phyloP scores from a whole-genome alignment of 2,888 invertebrate species.

The Siphlonurus alternatus region DNA sequence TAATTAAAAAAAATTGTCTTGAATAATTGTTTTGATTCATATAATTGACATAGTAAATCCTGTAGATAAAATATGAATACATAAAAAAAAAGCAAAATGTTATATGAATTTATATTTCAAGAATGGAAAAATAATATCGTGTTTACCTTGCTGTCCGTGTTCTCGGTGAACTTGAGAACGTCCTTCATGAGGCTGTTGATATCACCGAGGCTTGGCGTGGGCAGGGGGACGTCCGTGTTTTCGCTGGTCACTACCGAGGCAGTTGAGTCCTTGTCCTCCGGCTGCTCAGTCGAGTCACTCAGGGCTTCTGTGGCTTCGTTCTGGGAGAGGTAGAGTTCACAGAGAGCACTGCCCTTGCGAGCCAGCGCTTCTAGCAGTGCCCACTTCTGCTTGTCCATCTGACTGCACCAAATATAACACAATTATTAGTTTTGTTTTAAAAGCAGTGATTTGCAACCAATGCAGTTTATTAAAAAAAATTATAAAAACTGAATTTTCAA shows the following conservation, averaged over 20 bases:
- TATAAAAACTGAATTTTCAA: constrained; percentile 15
- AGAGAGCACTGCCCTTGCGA: constrained; percentile 54
- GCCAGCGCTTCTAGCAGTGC: constrained; percentile 64
- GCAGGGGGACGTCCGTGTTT: constrained; percentile 17
- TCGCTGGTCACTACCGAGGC: constrained; percentile 20
- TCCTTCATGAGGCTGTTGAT: constrained; percentile 47
- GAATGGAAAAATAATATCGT: too few species aligned
- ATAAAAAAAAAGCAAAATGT: too few species aligned
- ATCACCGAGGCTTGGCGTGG: constrained; percentile 30
- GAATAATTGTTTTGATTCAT: too few species aligned
- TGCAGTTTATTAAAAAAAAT: constrained; percentile 9
- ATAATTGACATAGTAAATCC: too few species aligned
- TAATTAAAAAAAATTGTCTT: too few species aligned
- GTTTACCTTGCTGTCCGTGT: constrained; percentile 57
- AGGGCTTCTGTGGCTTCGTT: constrained; percentile 18
- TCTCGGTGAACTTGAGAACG: constrained; percentile 64
- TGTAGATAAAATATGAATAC: too few species aligned
- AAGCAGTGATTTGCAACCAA: constrained; percentile 2
- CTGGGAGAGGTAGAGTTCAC: constrained; percentile 36
- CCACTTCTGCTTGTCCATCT: constrained; percentile 71
- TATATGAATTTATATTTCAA: too few species aligned
- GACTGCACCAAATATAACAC: constrained; percentile 28
- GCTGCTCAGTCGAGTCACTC: constrained; percentile 1
- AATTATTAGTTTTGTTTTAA: not conserved
- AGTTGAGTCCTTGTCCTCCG: not conserved